Evolutionary conservation across 2,888 invertebrate species (phyloP).

Genomic region (Rhingia campestris): DNA sequence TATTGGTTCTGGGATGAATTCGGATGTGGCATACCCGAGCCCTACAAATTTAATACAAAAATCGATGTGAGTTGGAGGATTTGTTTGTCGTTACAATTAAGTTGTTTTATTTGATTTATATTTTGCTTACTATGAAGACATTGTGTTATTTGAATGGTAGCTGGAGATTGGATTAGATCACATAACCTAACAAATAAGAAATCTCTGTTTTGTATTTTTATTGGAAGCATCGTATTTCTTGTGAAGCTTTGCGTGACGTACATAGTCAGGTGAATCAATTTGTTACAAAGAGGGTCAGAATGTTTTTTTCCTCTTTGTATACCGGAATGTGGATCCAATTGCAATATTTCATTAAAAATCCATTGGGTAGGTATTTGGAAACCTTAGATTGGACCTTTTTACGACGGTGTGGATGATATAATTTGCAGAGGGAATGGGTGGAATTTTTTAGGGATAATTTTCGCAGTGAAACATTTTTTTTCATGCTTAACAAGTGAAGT

Average conservation of each 20-base stretch:
- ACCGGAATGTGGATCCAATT: not conserved
- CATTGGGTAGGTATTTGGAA: not conserved
- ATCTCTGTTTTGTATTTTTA: not conserved
- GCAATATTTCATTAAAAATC: not conserved
- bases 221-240: not conserved
- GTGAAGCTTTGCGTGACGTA: not conserved
- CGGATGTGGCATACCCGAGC: conserved; percentile 81
- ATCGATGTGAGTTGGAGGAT: conserved; percentile 27
- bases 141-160: conserved; percentile 52
- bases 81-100: conserved; percentile 4
- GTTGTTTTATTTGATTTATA: not conserved
- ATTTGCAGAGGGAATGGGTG: too few relatives aligned
- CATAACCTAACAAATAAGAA: not conserved
- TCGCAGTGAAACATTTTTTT: too few relatives aligned
- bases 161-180: not conserved
- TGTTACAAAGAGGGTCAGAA: not conserved
- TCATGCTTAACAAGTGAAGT: too few relatives aligned
- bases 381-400: not conserved
- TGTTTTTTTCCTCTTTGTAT: not conserved
- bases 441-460: too few relatives aligned
- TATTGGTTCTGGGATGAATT: conserved; percentile 76
- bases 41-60: conserved; percentile 80
- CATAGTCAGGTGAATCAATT: not conserved
- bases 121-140: conserved; percentile 29
- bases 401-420: not conserved